These are phyloP conservation scores for Scalopus aquaticus DNA, from an alignment of 2,113 vertebrate species.

Conservation along the genomic window DNA sequence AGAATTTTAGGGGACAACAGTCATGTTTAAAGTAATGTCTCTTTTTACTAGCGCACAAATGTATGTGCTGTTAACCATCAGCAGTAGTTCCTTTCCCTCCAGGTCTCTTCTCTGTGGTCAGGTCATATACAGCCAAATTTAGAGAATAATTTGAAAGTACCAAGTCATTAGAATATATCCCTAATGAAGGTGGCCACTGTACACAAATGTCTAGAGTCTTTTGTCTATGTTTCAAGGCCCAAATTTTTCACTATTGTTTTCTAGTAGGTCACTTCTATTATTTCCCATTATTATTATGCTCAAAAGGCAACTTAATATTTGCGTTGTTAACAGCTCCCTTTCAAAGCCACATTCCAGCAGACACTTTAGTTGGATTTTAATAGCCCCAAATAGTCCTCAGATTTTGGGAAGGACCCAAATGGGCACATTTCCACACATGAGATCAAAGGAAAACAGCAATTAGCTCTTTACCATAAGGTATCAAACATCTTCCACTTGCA, in stretches of 20 bases:
- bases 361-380: slow-evolving; percentile 49
- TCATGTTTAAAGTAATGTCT: background rate
- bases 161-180: background rate
- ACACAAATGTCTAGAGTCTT: background rate
- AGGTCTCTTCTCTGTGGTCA: background rate
- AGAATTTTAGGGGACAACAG: no score
- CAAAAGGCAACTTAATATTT: background rate
- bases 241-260: background rate
- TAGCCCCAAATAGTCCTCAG: slow-evolving; percentile 35
- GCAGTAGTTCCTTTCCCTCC: background rate
- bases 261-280: background rate
- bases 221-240: background rate
- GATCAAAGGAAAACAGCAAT: slow-evolving; percentile 66
- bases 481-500: slow-evolving; percentile 41
- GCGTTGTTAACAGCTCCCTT: background rate
- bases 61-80: background rate
- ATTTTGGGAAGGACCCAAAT: slow-evolving; percentile 38
- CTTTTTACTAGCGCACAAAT: background rate
- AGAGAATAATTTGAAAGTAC: background rate
- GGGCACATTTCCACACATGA: slow-evolving; percentile 55
- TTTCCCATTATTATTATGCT: background rate
- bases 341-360: slow-evolving; percentile 31
- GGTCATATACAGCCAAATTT: background rate
- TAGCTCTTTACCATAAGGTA: slow-evolving; percentile 26
- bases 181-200: background rate